Evolutionary conservation across 1,140 invertebrate species (phyloP).

Genomic region (Drosophila quadrilineata): DNA sequence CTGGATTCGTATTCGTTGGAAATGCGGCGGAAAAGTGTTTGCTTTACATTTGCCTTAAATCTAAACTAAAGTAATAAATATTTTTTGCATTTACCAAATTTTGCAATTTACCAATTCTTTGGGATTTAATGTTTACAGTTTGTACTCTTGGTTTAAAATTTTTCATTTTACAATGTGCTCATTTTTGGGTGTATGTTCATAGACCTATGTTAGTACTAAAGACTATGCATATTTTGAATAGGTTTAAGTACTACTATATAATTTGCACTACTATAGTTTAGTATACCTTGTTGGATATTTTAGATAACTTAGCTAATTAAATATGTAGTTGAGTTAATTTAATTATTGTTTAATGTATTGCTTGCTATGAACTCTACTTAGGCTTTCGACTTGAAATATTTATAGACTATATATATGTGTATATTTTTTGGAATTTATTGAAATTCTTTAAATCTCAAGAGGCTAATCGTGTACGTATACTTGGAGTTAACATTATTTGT

Average conservation of each 20-base stretch:
- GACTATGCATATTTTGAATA: conserved; percentile 33
- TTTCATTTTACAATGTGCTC: conserved; percentile 75
- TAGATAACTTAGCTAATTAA: background rate
- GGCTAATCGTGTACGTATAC: conserved; percentile 62
- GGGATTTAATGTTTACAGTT: conserved; percentile 44
- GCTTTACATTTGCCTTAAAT: conserved; percentile 60
- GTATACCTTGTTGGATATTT: background rate
- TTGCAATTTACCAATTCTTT: conserved; percentile 50
- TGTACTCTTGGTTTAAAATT: conserved; percentile 73
- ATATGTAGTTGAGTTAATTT: background rate
- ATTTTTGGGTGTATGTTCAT: conserved; percentile 48
- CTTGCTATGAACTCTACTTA: conserved; percentile 36
- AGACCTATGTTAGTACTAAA: conserved; percentile 49
- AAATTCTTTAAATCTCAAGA: conserved; percentile 56
- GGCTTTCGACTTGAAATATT: conserved; percentile 43
- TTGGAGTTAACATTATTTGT: conserved; percentile 41
- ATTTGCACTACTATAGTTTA: conserved; percentile 22
- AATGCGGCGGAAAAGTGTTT: conserved; percentile 79
- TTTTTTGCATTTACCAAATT: conserved; percentile 7
- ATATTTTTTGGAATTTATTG: no score
- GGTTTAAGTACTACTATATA: conserved; percentile 49
- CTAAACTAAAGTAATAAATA: conserved; percentile 29
- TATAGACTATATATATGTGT: no score
- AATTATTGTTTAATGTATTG: conserved; percentile 69
- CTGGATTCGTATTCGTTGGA: no score